Evolutionary conservation across 2,888 invertebrate genomes (phyloP), one percentile per base, ranked within the genome.

Genomic region (Embidobia sp.): DNA sequence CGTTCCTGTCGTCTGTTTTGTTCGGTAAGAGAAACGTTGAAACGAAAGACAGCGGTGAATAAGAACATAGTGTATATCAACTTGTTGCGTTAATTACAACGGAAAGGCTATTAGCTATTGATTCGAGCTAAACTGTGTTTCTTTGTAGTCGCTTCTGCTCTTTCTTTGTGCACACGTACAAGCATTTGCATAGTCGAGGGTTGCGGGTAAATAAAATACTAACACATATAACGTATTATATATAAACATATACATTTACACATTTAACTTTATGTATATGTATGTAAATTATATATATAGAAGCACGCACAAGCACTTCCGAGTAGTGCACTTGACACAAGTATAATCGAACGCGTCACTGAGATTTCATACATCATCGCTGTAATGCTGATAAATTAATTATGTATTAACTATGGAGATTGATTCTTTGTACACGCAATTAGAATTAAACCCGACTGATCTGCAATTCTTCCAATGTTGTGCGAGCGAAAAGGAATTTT

Each of bases 21-120:
- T 42, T 19, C 15, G 2, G 26, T 42, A 42, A 57, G 46, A 35
- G 3, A 31, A 40, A 69, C 35, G 51, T 51, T 44, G 37, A 46
- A 63, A 53, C 10, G 46, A 46, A 33, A 48, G 63, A 53, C 49
- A 49, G 22, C 70, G 77, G 74, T 83, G 86, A 84, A 87, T 87
- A 86, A 87, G 87, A 87, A 86, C 86, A 85, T 81, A 86, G 85
- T 44, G 51, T 87, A 88, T 87, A 88, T 88, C 88, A 88, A 89
- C 89, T 89, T 89, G 89, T 89, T 89, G 89, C 89, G 87, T 89
- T 89, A 88, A 89, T 89, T 88, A 88, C 88, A 85, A 82, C 81
- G 82, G 84, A 83, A 83, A 82, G 84, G 85, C 87, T 87, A 88
- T 89, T 88, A 88, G 87, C 85, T 85, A 88, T 89, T 86, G 89